These are phyloP conservation scores for Nautilus pompilius DNA, from an alignment of 1,140 invertebrate species.

Conservation along the genomic window DNA sequence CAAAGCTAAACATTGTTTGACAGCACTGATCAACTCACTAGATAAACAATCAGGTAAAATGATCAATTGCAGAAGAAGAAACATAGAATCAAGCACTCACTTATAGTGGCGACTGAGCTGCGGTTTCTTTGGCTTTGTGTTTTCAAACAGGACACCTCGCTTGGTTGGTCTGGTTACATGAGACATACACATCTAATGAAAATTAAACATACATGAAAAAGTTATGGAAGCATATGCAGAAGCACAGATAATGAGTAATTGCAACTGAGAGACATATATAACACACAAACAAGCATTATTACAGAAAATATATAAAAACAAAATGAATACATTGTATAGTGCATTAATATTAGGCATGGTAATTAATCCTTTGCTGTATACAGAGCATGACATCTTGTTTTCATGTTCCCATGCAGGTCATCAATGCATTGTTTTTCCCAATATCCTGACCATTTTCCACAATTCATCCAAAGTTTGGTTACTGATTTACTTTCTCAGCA, in stretches of 20 bases:
- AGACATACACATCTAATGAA: slow-evolving; percentile 76
- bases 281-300: not conserved
- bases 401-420: no score
- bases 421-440: no score
- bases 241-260: no score
- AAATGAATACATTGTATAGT: not conserved
- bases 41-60: not conserved
- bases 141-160: slow-evolving; percentile 83
- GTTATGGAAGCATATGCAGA: not conserved
- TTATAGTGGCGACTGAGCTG: slow-evolving; percentile 89
- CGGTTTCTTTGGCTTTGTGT: slow-evolving; percentile 77
- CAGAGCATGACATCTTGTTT: no score
- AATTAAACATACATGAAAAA: slow-evolving; percentile 1
- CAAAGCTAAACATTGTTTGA: no score
- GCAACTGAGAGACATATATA: not conserved
- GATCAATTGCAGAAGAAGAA: no score
- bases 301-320: not conserved
- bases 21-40: no score
- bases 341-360: no score
- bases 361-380: no score
- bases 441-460: no score
- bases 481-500: no score
- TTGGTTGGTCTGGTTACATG: slow-evolving; percentile 91
- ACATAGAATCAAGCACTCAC: slow-evolving; percentile 39
- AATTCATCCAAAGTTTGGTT: no score